A percentile compares a stretch with the other conserved stretches of the same genome.
Conservation (phyloP, 2,888 invertebrate genomes). For the Pandemis corylana region DNA sequence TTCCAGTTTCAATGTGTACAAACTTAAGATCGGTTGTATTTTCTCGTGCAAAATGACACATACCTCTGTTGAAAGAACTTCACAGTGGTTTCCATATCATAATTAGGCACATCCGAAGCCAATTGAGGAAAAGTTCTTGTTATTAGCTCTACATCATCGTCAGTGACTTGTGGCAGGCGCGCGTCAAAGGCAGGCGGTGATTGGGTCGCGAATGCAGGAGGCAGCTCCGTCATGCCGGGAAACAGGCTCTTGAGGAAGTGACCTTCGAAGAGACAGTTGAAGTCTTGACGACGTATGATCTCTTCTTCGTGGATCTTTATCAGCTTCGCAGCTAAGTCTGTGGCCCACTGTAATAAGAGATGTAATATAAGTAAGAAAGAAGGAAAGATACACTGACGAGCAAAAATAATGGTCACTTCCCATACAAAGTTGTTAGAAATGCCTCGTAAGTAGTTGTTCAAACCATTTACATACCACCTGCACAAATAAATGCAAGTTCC, state of each 20-base stretch:
- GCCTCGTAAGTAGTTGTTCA: too few species aligned
- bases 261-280: constrained; percentile 91
- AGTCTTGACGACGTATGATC: constrained; percentile 90
- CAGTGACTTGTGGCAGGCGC: constrained; percentile 87
- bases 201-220: constrained; percentile 93
- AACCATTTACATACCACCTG: too few species aligned
- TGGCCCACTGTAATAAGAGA: constrained; percentile 90
- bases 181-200: constrained; percentile 91
- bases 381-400: too few species aligned
- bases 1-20: too few species aligned
- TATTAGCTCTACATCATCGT: constrained; percentile 87
- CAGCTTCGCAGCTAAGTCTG: constrained; percentile 91
- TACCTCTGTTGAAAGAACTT: constrained; percentile 89
- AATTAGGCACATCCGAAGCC: constrained; percentile 86
- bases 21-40: not conserved
- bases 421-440: too few species aligned
- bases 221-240: constrained; percentile 95
- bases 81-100: constrained; percentile 88
- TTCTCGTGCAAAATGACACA: not conserved
- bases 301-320: constrained; percentile 94
- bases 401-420: too few species aligned
- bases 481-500: too few species aligned
- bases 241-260: constrained; percentile 95
- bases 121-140: constrained; percentile 88
- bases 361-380: not conserved